phyloP scores from a whole-genome alignment of 2,113 vertebrate species.

The Epinephelus moara region DNA sequence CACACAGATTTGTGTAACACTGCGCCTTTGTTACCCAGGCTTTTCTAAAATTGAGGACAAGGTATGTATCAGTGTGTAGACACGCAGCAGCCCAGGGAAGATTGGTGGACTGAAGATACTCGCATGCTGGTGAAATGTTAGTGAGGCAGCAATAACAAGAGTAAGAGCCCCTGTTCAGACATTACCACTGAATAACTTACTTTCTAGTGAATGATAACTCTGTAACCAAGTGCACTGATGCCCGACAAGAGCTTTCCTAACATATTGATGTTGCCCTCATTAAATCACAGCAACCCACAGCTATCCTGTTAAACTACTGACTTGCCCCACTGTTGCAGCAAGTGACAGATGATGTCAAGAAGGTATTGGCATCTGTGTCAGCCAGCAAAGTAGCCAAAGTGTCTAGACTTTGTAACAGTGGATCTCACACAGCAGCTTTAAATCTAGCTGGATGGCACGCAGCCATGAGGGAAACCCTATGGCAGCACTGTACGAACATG shows the following conservation, averaged over 20 bases:
- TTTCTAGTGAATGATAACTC: not conserved
- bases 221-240: not conserved
- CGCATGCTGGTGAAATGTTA: not conserved
- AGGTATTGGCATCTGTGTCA: conserved; percentile 27
- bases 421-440: conserved; percentile 45
- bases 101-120: not conserved
- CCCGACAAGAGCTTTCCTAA: not conserved
- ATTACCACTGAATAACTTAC: not conserved
- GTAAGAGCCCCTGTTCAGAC: not conserved
- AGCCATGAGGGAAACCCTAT: conserved; percentile 48
- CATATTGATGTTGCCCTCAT: not conserved
- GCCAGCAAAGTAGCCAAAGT: conserved; percentile 26
- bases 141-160: not conserved
- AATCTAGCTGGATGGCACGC: conserved; percentile 58
- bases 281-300: not conserved
- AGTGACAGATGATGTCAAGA: conserved; percentile 38
- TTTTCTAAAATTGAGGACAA: conserved; percentile 38
- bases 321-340: not conserved
- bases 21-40: conserved; percentile 45
- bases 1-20: conserved; percentile 45
- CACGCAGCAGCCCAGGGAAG: not conserved
- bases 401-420: conserved; percentile 17
- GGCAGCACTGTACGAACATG: conserved; percentile 53
- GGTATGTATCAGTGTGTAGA: conserved; percentile 1
- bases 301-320: not conserved